Evolutionary conservation across 2,888 invertebrate genomes (phyloP).

Genomic region (Meandrusa payeni): DNA sequence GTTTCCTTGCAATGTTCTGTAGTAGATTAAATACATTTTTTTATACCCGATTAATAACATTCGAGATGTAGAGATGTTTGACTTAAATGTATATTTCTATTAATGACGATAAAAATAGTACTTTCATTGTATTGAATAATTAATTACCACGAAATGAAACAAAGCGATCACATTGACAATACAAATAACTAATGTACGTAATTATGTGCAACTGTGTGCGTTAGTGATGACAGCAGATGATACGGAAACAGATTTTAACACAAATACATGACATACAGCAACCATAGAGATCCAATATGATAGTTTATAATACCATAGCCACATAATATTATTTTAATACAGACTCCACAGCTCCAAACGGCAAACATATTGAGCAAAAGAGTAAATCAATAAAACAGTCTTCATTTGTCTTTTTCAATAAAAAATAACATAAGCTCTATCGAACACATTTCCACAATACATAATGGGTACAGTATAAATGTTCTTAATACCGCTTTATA

Average conservation of each 20-base stretch:
- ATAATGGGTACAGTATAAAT: too few relatives aligned
- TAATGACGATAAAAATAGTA: too few relatives aligned
- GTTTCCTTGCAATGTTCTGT: too few relatives aligned
- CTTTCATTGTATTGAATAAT: background rate
- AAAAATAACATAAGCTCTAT: too few relatives aligned
- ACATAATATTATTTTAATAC: constrained; percentile 40
- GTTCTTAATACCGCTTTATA: too few relatives aligned
- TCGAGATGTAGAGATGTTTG: too few relatives aligned
- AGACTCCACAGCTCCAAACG: too few relatives aligned
- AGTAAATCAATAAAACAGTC: constrained; percentile 49
- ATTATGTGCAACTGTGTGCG: constrained; percentile 37
- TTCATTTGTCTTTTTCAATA: constrained; percentile 59
- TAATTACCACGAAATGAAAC: constrained; percentile 3
- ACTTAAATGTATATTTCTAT: too few relatives aligned
- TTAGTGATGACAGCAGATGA: constrained; percentile 51
- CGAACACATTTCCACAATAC: too few relatives aligned
- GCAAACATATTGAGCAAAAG: constrained; percentile 34
- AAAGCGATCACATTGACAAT: background rate
- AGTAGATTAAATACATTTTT: too few relatives aligned
- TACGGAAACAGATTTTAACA: constrained; percentile 11
- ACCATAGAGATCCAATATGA: constrained; percentile 49
- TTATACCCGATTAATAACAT: too few relatives aligned
- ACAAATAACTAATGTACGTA: constrained; percentile 3
- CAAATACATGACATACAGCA: constrained; percentile 33
- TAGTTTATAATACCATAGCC: constrained; percentile 46